A percentile compares a stretch with the other conserved stretches of the same genome.
Evolutionary conservation across 2,888 invertebrate species (phyloP).

Genomic region (Agrilus biguttatus): DNA sequence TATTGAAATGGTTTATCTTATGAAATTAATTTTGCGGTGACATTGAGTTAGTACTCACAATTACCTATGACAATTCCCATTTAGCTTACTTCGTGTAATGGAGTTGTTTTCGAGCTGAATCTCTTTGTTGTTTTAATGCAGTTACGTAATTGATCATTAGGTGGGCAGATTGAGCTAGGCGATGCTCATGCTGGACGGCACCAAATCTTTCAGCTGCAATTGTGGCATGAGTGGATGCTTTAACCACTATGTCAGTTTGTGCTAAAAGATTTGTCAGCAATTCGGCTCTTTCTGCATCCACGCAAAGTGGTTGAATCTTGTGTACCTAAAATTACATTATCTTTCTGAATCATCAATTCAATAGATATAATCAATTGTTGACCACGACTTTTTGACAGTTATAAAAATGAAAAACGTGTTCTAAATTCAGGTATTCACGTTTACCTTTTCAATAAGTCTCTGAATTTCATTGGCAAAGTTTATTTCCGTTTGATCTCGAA

Average conservation of each 20-base stretch:
- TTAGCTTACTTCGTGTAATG: conserved; percentile 37
- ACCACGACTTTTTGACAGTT: too few relatives aligned
- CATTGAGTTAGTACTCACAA: too few relatives aligned
- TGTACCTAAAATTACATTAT: conserved; percentile 10
- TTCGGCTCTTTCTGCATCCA: conserved; percentile 37
- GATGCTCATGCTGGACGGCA: conserved; percentile 42
- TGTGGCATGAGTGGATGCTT: conserved; percentile 23
- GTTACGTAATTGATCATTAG: conserved; percentile 44
- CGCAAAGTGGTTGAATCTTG: conserved; percentile 33
- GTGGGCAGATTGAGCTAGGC: conserved; percentile 39
- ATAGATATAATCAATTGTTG: too few relatives aligned
- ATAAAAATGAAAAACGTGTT: too few relatives aligned
- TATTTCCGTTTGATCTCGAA: conserved; percentile 42
- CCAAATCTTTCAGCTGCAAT: conserved; percentile 33
- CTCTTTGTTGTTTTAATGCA: conserved; percentile 37
- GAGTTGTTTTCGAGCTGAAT: conserved; percentile 39
- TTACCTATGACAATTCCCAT: too few relatives aligned
- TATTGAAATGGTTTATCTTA: too few relatives aligned
- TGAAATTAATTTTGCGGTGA: too few relatives aligned
- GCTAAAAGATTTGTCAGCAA: conserved; percentile 34
- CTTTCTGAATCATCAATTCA: too few relatives aligned
- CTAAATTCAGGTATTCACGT: too few relatives aligned
- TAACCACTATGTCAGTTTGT: conserved; percentile 30
- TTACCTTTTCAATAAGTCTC: conserved; percentile 26
- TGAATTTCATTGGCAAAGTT: conserved; percentile 40